phyloP scores from a whole-genome alignment of 2,797 vertebrate species.

The Rousettus madagascariensis region DNA sequence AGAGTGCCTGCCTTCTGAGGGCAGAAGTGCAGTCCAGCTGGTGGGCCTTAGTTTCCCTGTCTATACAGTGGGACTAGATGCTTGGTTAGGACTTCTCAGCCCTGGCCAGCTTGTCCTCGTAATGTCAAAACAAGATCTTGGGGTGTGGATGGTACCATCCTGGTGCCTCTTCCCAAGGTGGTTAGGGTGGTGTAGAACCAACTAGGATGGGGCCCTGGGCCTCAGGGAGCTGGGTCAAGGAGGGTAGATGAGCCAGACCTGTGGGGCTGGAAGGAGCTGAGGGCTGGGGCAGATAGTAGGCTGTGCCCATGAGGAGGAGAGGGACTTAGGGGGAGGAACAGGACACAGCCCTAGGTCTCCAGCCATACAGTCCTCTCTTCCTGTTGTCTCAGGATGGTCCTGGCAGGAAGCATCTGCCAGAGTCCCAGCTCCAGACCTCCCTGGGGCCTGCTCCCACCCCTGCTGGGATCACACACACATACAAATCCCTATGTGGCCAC shows the following conservation, averaged over 20 bases:
- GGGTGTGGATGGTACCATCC: background rate
- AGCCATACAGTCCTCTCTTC: constrained; percentile 84
- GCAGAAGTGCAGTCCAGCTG: no score
- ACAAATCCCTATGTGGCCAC: background rate
- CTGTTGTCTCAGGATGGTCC: constrained; percentile 84
- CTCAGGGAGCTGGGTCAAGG: background rate
- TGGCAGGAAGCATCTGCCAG: constrained; percentile 89
- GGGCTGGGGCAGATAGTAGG: background rate
- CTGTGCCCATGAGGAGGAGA: constrained; percentile 6
- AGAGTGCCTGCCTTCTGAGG: background rate
- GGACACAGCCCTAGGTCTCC: constrained; percentile 67
- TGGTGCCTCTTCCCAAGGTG: background rate
- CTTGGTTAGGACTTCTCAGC: background rate
- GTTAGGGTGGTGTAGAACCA: background rate
- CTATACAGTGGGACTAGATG: background rate
- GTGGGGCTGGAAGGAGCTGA: background rate
- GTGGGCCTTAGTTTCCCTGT: background rate
- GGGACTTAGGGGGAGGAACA: constrained; percentile 40
- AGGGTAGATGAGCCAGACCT: background rate
- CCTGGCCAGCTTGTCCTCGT: background rate
- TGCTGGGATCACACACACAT: background rate
- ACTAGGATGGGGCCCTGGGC: background rate
- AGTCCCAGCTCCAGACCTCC: constrained; percentile 85
- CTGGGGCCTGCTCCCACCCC: constrained; percentile 29
- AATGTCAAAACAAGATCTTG: background rate